These are phyloP conservation scores for Umimayanthus chanpuru DNA, from an alignment of 92 coral and sea anemone genomes.

Conservation along the genomic window DNA sequence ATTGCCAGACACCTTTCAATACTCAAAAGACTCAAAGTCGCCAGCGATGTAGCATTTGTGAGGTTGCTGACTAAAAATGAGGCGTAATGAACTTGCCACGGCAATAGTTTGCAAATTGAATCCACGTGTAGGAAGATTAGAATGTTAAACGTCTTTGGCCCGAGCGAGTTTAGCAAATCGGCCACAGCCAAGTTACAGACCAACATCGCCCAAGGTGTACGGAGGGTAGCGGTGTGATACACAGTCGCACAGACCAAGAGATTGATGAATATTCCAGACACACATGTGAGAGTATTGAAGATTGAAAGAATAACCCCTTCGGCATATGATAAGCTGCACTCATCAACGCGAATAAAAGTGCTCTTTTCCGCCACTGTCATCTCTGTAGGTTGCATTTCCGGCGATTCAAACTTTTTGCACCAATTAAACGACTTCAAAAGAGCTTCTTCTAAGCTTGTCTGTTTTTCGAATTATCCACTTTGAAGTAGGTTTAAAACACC, in stretches of 20 bases:
- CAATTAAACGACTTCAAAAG: background rate
- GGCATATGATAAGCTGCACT: background rate
- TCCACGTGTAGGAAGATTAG: background rate
- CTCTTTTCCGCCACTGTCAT: background rate
- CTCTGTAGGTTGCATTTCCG: background rate
- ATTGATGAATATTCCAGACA: background rate
- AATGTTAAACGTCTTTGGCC: background rate
- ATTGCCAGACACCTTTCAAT: constrained; percentile 4
- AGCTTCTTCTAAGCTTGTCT: too few species aligned
- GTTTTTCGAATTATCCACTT: too few species aligned
- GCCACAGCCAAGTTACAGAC: background rate
- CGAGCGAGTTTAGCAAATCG: background rate
- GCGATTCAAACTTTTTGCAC: background rate
- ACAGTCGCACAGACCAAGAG: background rate
- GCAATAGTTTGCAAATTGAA: background rate
- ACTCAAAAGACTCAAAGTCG: too few species aligned
- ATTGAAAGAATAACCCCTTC: background rate
- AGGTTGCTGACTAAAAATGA: constrained; percentile 1
- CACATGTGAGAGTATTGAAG: too few species aligned
- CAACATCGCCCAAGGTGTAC: background rate
- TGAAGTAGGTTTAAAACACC: too few species aligned
- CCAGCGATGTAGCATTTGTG: background rate
- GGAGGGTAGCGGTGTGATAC: background rate
- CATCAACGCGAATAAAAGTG: background rate
- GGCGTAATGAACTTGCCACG: background rate